Percentiles rank a stretch among this genome's conserved stretches.
Conservation (phyloP, 2,888 invertebrate species). For the Acrobasis consociella region DNA sequence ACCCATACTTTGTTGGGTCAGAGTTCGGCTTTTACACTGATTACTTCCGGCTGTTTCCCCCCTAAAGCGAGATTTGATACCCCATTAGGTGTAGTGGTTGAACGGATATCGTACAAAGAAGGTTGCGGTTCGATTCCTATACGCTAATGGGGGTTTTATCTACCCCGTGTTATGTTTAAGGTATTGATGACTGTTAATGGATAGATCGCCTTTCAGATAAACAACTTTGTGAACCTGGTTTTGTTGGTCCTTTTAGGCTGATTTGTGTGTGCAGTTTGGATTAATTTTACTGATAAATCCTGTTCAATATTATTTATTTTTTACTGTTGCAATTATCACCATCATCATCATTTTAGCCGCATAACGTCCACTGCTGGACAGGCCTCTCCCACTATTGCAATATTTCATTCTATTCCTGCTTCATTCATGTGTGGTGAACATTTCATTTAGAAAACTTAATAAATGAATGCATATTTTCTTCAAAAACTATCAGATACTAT, state of each 20-base stretch:
- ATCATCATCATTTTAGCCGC: no score
- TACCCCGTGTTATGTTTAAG: conserved; percentile 3
- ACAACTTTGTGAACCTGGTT: conserved; percentile 4
- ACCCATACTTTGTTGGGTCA: conserved; percentile 40
- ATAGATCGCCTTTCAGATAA: conserved; percentile 14
- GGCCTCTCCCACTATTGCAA: no score
- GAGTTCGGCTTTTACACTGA: conserved; percentile 62
- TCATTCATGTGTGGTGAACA: no score
- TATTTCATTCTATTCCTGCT: no score
- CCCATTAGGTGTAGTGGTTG: conserved; percentile 28
- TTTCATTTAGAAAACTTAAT: no score
- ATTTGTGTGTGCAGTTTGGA: neutral
- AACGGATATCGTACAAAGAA: conserved; percentile 10
- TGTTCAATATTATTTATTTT: neutral
- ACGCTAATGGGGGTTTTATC: conserved; percentile 8
- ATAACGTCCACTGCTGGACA: no score
- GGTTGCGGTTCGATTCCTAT: conserved; percentile 16
- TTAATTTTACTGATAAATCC: neutral
- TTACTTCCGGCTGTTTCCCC: conserved; percentile 48
- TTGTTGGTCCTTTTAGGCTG: neutral
- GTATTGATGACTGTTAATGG: conserved; percentile 4
- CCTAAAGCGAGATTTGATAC: conserved; percentile 34
- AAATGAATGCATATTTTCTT: no score
- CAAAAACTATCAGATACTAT: no score
- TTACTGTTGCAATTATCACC: no score